Evolutionary conservation across 2,888 invertebrate genomes (phyloP), one percentile per base, ranked within the genome.

Genomic region (Tachina lurida): DNA sequence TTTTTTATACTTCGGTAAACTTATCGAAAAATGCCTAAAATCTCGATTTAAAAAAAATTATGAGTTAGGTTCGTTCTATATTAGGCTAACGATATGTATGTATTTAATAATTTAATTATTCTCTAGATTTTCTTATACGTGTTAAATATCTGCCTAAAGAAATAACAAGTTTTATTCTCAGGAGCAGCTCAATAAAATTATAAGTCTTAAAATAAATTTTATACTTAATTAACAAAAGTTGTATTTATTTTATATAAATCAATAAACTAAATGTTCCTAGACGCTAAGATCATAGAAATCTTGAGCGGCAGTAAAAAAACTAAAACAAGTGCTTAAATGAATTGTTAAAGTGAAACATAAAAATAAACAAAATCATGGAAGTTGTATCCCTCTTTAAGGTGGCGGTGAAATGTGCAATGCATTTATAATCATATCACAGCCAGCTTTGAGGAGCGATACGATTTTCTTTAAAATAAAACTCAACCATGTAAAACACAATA

Each of bases 381-480:
- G 78, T 87, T 87, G 87, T 89, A 88, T 88, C 90, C 67, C 88
- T 89, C 89, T 87, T 88, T 88, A 90, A 88, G 88, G 90, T 89
- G 90, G 90, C 87, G 65, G 90, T 90, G 90, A 90, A 87, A 90
- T 90, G 90, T 90, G 62, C 54, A 45, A 71, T 60, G 41, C 19
- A 75, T 39, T 80, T 15, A 88, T 87, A 89, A 86, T 88, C 90
- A 90, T 90, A 90, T 90, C 90, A 90, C 90, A 90, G 90, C 90
- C 90, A 90, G 89, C 90, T 90, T 90, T 90, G 90, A 90, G 90
- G 90, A 90, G 90, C 90, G 90, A 88, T 88, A 89, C 88, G 88
- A 84, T 84, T 79, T 88, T 84, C 60, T 65, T 58, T 22, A 67
- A 75, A 56, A 41, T 9, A 63, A 63, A 60, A 15, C 22, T 67